Base-by-base conservation (phyloP, 2,797 vertebrate genomes). In the Bovichtus variegatus region DNA sequence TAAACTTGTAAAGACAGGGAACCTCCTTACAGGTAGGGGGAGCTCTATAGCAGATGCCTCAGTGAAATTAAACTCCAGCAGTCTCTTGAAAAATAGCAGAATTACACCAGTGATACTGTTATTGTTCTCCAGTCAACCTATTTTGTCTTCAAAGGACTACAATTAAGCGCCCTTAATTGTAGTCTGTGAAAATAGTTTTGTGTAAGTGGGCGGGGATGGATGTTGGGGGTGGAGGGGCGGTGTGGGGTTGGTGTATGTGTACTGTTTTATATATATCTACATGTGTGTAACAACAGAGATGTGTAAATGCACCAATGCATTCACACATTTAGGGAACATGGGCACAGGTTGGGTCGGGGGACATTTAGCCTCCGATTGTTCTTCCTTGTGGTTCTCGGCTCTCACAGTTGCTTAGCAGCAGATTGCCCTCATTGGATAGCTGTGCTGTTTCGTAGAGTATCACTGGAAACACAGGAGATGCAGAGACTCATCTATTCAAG, bases 291-390 rank as follows among this genome's bases (percentile, higher is more conserved):
- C 80, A 74, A 82, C 81, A 84, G 58, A 87, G 79, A 94, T 94
- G 94, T 94, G 93, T 94, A 80, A 94, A 95, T 94, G 93, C 58
- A 5, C 66, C 75, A 74, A 13, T 86, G 90, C 91, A 94, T 95
- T 95, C 92, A 94, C 94, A 94, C 94, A 94, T 95, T 92, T 85
- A 87, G 93, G 93, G 90, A 91, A 92, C 92, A 92, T 93, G 93
- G 93, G 91, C 93, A 92, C 86, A 92, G 91, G 93, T 94, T 93
- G 93, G 92, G 92, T 92, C 83, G 78, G 90, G 90, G 73, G 86
- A 87, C 88, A 61, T 81, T 88, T 78, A 62, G 90, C 79, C 85
- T 92, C 90, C 69, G 88, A 89, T 89, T 87, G 87, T 89, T 91
- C 86, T 88, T 87, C 84, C 86, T 89, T 76, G 87, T 93, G 84